phyloP scores from a whole-genome alignment of 2,113 vertebrate genomes.

The Stegostoma tigrinum region DNA sequence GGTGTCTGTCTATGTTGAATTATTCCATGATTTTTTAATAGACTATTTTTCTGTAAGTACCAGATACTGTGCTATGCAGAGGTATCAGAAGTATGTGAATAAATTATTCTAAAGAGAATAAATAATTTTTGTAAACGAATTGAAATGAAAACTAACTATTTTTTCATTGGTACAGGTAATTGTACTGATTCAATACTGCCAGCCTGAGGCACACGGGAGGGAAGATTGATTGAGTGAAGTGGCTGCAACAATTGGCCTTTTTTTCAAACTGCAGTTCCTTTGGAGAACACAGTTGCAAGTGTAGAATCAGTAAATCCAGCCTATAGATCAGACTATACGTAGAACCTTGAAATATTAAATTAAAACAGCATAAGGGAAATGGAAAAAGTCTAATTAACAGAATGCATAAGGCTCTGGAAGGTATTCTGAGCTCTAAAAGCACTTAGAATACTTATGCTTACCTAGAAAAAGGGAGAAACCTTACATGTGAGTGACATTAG shows the following conservation, averaged over 20 bases:
- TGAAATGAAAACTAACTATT: not conserved
- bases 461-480: not conserved
- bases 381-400: not conserved
- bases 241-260: not conserved
- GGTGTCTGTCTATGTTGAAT: not conserved
- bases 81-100: not conserved
- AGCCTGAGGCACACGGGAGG: not conserved
- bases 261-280: not conserved
- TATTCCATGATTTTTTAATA: not conserved
- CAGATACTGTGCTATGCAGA: not conserved
- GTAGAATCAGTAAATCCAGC: not conserved
- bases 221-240: not conserved
- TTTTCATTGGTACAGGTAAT: not conserved
- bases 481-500: not conserved
- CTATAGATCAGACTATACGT: not conserved
- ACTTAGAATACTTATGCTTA: not conserved
- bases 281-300: not conserved
- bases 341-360: not conserved
- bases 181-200: not conserved
- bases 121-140: not conserved
- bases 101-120: not conserved
- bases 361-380: not conserved
- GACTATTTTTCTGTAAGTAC: not conserved
- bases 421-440: not conserved
- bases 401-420: not conserved